Conservation (phyloP, 1,140 invertebrate species). For the Hypothenemus hampei region DNA sequence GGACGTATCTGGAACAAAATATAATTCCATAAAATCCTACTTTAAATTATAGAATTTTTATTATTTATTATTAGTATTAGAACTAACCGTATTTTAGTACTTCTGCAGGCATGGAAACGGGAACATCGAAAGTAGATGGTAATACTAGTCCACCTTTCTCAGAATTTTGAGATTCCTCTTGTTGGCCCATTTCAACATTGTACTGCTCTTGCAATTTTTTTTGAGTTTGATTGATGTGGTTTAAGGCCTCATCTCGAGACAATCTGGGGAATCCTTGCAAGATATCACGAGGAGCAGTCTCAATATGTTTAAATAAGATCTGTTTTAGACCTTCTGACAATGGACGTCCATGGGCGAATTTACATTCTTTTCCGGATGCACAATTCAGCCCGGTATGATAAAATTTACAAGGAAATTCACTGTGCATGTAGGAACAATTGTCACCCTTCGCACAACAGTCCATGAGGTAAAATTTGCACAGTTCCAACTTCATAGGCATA, state of each 20-base stretch:
- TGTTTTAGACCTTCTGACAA: conserved; percentile 58
- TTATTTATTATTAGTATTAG: conserved; percentile 3
- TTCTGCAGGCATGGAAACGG: conserved; percentile 48
- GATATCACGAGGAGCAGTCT: conserved; percentile 85
- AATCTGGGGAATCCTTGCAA: conserved; percentile 80
- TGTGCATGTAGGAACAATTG: conserved; percentile 95
- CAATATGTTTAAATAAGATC: conserved; percentile 66
- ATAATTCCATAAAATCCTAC: background rate
- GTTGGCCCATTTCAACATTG: conserved; percentile 28
- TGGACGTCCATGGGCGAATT: conserved; percentile 86
- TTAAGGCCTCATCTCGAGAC: conserved; percentile 66
- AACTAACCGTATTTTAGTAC: conserved; percentile 34
- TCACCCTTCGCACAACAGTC: conserved; percentile 93
- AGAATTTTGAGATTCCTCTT: too few species aligned
- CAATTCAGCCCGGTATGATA: conserved; percentile 90
- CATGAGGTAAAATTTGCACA: conserved; percentile 96
- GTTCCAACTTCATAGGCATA: conserved; percentile 82
- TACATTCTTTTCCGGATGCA: conserved; percentile 74
- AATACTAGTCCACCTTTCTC: conserved; percentile 48
- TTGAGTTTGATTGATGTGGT: conserved; percentile 67
- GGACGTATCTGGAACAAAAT: conserved; percentile 8
- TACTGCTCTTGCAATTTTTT: conserved; percentile 57
- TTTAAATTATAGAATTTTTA: background rate
- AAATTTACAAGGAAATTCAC: conserved; percentile 96
- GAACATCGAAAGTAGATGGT: conserved; percentile 55